These are phyloP conservation scores for Intellagama lesueurii DNA, from an alignment of 2,797 vertebrate genomes.

Conservation along the genomic window DNA sequence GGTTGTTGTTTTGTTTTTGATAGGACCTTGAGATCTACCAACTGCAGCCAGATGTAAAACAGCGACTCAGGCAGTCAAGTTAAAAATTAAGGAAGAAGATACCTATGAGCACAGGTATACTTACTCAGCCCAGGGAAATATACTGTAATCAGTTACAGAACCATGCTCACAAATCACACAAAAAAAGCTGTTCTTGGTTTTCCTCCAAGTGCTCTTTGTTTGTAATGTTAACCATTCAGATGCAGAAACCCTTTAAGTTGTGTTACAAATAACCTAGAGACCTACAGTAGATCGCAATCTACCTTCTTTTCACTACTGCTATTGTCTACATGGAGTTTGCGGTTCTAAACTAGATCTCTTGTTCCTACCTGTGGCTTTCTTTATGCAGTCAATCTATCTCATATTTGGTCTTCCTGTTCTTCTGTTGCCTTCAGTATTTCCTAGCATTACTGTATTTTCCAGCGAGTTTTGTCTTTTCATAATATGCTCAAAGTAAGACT, in stretches of 20 bases:
- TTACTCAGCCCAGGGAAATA: not conserved
- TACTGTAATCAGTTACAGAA: not conserved
- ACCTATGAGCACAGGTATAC: not conserved
- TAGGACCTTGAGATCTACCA: not conserved
- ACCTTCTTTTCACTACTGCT: not conserved
- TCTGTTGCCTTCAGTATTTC: too few species aligned
- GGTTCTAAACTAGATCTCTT: not conserved
- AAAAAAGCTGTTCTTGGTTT: not conserved
- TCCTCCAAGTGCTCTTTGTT: not conserved
- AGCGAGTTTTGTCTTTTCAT: too few species aligned
- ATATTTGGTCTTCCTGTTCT: too few species aligned
- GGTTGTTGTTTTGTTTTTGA: not conserved
- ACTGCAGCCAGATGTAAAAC: not conserved
- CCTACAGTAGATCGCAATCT: not conserved
- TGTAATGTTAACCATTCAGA: not conserved
- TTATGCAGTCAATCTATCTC: too few species aligned
- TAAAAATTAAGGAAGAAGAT: not conserved
- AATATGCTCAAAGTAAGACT: too few species aligned
- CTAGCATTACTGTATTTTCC: too few species aligned
- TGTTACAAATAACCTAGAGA: not conserved
- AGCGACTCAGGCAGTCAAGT: not conserved
- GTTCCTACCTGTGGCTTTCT: too few species aligned
- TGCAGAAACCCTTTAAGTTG: not conserved
- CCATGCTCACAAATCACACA: not conserved
- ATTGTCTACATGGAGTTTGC: not conserved